Conservation (phyloP, 1,140 invertebrate genomes). For the Streblospio benedicti region DNA sequence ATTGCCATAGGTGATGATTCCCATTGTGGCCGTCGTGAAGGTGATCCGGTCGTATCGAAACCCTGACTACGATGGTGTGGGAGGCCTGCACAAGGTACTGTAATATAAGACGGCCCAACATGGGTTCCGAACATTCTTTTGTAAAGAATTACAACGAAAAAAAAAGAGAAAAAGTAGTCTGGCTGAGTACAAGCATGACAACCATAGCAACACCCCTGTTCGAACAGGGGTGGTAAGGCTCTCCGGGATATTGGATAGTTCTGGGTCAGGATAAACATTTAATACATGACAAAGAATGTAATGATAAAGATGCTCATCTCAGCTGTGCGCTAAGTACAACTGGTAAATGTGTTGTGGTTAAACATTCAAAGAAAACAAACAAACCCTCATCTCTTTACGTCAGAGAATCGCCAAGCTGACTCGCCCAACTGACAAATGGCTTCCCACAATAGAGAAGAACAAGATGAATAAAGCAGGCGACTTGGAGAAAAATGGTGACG, state of each 20-base stretch:
- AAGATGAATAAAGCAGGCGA: no score
- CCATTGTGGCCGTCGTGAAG: background rate
- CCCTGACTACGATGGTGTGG: constrained; percentile 10
- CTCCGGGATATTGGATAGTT: no score
- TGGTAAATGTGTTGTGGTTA: background rate
- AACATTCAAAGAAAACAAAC: background rate
- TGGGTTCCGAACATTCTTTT: background rate
- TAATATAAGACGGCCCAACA: background rate
- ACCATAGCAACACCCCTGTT: no score
- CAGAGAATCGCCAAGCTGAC: constrained; percentile 7
- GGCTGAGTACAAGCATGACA: no score
- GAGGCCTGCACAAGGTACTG: background rate
- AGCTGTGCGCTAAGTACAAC: background rate
- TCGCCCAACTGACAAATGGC: background rate
- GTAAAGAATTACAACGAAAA: no score
- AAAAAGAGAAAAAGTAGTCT: no score
- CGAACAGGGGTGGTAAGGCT: no score
- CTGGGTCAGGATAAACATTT: no score
- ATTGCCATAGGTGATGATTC: no score
- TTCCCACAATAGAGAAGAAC: background rate
- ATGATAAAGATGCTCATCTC: background rate
- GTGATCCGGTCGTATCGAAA: constrained; percentile 9
- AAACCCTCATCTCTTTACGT: no score
- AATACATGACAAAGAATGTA: no score
- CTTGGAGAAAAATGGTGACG: no score